These are phyloP conservation scores for Chrysotoxum bicinctum DNA, from an alignment of 2,888 invertebrate species.

Conservation along the genomic window DNA sequence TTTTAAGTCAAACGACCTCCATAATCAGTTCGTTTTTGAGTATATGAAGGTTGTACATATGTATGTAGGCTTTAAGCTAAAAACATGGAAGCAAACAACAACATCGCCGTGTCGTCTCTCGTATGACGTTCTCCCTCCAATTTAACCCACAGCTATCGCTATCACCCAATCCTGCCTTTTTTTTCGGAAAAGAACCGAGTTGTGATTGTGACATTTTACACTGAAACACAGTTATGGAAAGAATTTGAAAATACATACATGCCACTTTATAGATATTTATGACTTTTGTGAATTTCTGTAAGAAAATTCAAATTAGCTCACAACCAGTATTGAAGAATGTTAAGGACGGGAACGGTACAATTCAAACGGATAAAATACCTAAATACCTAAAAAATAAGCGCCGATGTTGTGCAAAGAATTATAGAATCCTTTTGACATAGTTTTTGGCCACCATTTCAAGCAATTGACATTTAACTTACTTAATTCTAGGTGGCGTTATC, in stretches of 20 bases:
- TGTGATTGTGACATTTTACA: constrained; percentile 16
- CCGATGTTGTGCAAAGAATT: no score
- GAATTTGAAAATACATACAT: not conserved
- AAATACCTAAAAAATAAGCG: no score
- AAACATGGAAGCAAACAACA: not conserved
- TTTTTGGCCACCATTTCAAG: no score
- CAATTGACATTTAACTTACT: no score
- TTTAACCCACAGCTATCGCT: not conserved
- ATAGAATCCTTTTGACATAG: no score
- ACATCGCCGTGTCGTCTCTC: not conserved
- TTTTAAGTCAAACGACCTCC: not conserved
- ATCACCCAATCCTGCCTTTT: not conserved
- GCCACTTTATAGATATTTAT: constrained; percentile 20
- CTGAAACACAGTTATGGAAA: not conserved
- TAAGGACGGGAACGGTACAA: not conserved
- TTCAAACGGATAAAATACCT: not conserved
- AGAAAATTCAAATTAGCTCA: constrained; percentile 18
- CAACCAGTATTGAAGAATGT: not conserved
- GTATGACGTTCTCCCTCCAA: constrained; percentile 7
- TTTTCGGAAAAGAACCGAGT: not conserved
- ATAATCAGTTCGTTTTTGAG: constrained; percentile 5
- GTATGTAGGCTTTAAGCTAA: constrained; percentile 1
- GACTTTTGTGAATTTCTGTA: constrained; percentile 1
- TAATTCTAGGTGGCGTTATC: no score
- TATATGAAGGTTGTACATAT: no score